Base-by-base conservation (phyloP, 1,140 invertebrate species). In the Anoplophora glabripennis region DNA sequence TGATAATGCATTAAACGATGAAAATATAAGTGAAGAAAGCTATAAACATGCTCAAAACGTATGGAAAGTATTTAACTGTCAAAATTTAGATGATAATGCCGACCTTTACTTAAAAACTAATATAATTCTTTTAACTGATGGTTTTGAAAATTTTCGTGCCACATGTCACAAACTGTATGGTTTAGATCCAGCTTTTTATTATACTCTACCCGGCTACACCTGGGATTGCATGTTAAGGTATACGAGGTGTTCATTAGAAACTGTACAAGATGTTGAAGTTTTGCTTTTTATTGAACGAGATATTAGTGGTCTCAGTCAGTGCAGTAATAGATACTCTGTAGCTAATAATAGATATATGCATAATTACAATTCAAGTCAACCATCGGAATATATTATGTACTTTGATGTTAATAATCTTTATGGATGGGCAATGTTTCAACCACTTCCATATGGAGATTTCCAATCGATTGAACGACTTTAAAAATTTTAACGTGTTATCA, bases 351-450 rank as follows among this genome's bases (percentile, higher is more conserved):
- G n/a, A n/a, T n/a, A n/a, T n/a, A n/a, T n/a, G n/a, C n/a, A n/a
- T n/a, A 59, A 78, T 78, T 64, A 67, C 65, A 58, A 74, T 75
- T 65, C 67, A 80, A 60, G 14, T 47, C 17, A n/a, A 33, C 46
- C 54, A 18, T 15, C 63, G 64, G 51, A 60, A 57, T 68, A 64
- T 59, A 47, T 81, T 15, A 63, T 71, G 17, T 81, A 82, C 70
- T 72, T 76, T 4, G 80, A 83, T 77, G 73, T 69, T 4, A 82
- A 80, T 66, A 82, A 83, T 72, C 65, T 82, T 45, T 84, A 84
- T 75, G 80, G 81, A 10, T 74, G 62, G 53, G 74, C 75, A n/a
- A 79, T 82, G 78, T 74, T 68, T 12, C 63, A 77, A 62, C 63
- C 57, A 55, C 66, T 82, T 38, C 78, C 79, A 14, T 63, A 60